Evolutionary conservation across 2,797 vertebrate species (phyloP).

Genomic region (Acrossocheilus wenchowensis): DNA sequence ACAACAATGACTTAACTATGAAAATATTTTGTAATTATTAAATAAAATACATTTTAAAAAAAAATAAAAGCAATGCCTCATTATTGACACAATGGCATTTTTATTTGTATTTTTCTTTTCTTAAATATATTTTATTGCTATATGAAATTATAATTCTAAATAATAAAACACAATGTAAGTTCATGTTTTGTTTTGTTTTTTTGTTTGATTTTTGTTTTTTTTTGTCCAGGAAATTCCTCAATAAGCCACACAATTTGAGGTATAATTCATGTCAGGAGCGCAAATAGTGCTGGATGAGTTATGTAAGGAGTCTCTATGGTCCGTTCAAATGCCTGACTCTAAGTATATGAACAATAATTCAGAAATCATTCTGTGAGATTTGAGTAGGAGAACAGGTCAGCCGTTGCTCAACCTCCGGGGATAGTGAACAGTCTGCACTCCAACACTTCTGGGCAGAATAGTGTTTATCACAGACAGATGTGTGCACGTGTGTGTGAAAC

Average conservation of each 20-base stretch:
- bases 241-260: not conserved
- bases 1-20: not conserved
- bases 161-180: not conserved
- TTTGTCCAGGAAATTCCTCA: not conserved
- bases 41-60: not conserved
- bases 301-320: not conserved
- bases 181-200: no score
- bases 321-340: not conserved
- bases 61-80: not conserved
- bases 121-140: not conserved
- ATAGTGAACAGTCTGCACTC: conserved; percentile 38
- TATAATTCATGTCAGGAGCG: not conserved
- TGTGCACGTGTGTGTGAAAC: conserved; percentile 8
- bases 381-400: conserved; percentile 30
- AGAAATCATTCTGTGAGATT: not conserved
- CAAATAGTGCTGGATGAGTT: not conserved
- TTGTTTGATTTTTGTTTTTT: no score
- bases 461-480: conserved; percentile 38
- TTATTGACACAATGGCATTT: not conserved
- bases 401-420: conserved; percentile 62
- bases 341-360: not conserved
- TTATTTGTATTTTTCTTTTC: not conserved
- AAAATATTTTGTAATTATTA: not conserved
- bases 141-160: not conserved
- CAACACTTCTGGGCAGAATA: conserved; percentile 48